Evolutionary conservation across 1,140 invertebrate genomes (phyloP), one percentile per base, ranked within the genome.

Genomic region (Drosophila obscura): DNA sequence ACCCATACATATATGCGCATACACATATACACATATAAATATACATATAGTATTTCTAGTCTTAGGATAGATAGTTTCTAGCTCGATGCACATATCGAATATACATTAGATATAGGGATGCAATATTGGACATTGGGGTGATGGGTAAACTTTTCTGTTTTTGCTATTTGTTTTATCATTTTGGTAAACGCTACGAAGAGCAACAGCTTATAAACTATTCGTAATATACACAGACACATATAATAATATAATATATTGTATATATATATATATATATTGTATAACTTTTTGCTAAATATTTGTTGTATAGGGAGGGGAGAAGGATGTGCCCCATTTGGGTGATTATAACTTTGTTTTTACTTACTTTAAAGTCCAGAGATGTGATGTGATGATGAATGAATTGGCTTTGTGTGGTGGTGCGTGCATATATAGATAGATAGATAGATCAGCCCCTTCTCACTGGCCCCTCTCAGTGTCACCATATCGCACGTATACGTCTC

Each of bases 131-230:
- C 35, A 39, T 13, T 39, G 35, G 35, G 35, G 35, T 31, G 31
- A 31, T 9, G 4, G 31, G 28, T 8, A 11, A 35, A 39, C 4
- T 39, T 39, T 39, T 39, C 13, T 4, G 11, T 39, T n/a, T n/a
- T n/a, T n/a, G n/a, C n/a, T n/a, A n/a, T 35, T 35, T 35, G 13
- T 4, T 1, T 19, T 62, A 24, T 11, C 39, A 31, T 65, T 64
- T 65, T 50, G 63, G 63, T 43, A 43, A 64, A 65, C 45, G 60
- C 63, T 64, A 64, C 31, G 13, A 39, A 13, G 45, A 65, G 49
- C 59, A 65, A 49, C 63, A 65, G 22, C 26, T 43, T 50, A 41
- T 39, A 19, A 13, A 39, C 11, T 39, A 66, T 22, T 50, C 35
- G 26, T 9, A 24, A 57, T 48, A 46, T 43, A 57, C 63, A 67